A percentile compares a stretch with the other conserved stretches of the same genome.
phyloP scores from a whole-genome alignment of 2,113 vertebrate genomes.

The Todiramphus saurophagus region DNA sequence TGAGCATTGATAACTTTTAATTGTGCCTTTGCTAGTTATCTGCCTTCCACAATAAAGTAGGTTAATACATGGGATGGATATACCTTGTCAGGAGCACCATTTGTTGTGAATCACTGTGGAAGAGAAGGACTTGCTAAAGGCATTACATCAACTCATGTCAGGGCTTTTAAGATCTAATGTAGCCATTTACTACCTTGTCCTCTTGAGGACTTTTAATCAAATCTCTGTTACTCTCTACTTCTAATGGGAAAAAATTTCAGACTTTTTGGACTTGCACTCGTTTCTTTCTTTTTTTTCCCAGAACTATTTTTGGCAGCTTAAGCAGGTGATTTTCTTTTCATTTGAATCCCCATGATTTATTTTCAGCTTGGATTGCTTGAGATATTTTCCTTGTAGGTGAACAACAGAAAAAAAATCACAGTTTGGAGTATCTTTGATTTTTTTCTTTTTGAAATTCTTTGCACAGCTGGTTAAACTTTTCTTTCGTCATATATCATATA shows the following conservation, averaged over 20 bases:
- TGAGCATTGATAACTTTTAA: neutral
- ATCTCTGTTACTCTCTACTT: neutral
- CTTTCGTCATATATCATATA: neutral
- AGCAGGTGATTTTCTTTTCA: neutral
- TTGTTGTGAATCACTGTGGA: neutral
- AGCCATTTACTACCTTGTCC: neutral
- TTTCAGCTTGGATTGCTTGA: neutral
- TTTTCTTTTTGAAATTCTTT: neutral
- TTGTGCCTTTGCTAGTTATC: neutral
- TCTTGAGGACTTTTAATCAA: neutral
- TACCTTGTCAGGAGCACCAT: neutral
- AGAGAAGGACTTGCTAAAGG: neutral
- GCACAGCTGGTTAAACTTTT: neutral
- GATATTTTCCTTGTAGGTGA: neutral
- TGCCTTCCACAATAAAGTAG: neutral
- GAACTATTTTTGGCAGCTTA: neutral
- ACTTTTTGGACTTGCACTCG: neutral
- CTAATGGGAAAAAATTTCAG: neutral
- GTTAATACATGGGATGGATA: neutral
- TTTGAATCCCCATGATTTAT: neutral
- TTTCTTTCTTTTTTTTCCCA: neutral
- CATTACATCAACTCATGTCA: neutral
- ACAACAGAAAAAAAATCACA: neutral
- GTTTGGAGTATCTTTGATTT: neutral
- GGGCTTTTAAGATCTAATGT: neutral